Evolutionary conservation across 2,888 invertebrate genomes (phyloP).

Genomic region (Phyllotreta cruciferae): DNA sequence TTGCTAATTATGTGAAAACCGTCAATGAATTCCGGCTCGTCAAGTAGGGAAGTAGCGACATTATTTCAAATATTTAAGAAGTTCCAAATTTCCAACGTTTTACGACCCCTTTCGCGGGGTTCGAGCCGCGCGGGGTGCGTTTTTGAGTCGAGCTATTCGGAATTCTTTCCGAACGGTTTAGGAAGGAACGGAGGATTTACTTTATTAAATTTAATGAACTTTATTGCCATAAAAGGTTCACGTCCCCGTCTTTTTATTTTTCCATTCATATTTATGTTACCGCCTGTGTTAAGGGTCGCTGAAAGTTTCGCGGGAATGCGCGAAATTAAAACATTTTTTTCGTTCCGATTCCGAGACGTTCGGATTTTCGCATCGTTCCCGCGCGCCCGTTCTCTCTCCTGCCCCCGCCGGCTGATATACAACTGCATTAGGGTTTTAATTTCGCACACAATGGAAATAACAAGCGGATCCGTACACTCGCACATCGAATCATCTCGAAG

Average conservation of each 20-base stretch:
- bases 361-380: constrained; percentile 10
- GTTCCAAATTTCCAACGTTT: no score
- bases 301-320: constrained; percentile 28
- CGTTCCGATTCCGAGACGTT: constrained; percentile 10
- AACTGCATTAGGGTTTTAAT: no score
- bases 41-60: no score
- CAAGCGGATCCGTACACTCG: no score
- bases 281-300: constrained; percentile 28
- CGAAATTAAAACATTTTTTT: constrained; percentile 35
- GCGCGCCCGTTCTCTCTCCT: no score
- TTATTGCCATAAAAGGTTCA: constrained; percentile 41
- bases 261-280: constrained; percentile 39
- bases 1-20: no score
- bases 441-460: no score
- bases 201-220: constrained; percentile 46
- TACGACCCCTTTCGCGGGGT: constrained; percentile 3
- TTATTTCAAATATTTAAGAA: no score
- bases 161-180: constrained; percentile 30
- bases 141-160: constrained; percentile 14
- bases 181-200: constrained; percentile 38
- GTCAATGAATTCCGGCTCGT: no score
- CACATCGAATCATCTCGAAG: no score
- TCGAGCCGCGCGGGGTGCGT: neutral
- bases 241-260: constrained; percentile 36
- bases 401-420: no score